These are phyloP conservation scores for Merodon equestris DNA, from an alignment of 2,888 invertebrate species.

Conservation along the genomic window DNA sequence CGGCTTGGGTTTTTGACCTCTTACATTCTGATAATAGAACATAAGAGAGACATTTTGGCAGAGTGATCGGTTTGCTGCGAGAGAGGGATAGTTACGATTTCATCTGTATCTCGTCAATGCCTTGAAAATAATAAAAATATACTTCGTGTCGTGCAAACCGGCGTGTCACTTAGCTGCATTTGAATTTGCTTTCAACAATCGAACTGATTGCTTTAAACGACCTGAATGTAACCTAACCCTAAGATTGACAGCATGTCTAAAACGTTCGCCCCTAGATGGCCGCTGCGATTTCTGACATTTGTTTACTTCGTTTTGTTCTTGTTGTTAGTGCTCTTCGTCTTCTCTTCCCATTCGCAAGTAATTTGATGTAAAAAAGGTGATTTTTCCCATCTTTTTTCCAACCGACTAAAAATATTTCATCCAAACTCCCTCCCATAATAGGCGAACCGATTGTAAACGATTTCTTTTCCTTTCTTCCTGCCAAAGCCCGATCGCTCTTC, in stretches of 20 bases:
- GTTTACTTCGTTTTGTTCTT: conserved; percentile 67
- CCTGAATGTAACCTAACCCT: conserved; percentile 4
- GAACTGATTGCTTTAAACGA: too few species aligned
- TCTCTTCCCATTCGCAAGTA: conserved; percentile 64
- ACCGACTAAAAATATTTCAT: conserved; percentile 10
- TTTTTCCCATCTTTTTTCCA: conserved; percentile 40
- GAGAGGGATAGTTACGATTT: too few species aligned
- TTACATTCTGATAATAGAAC: too few species aligned
- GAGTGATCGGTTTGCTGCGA: too few species aligned
- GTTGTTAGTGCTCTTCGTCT: conserved; percentile 61
- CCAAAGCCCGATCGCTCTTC: conserved; percentile 17
- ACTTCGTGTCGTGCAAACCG: too few species aligned
- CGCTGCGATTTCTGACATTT: conserved; percentile 65
- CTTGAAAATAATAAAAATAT: too few species aligned
- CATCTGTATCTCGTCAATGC: too few species aligned
- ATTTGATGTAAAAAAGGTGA: conserved; percentile 54
- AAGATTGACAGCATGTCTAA: neutral
- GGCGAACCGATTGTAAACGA: too few species aligned
- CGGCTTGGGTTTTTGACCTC: too few species aligned
- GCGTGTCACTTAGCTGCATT: too few species aligned
- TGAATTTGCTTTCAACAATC: too few species aligned
- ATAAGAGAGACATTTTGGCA: too few species aligned
- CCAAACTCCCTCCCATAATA: neutral
- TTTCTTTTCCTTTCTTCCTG: conserved; percentile 6
- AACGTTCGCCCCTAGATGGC: conserved; percentile 13